Evolutionary conservation across 35 echinoderm and acorn worm genomes (phyloP).

Genomic region (Ophioderma brevispina): DNA sequence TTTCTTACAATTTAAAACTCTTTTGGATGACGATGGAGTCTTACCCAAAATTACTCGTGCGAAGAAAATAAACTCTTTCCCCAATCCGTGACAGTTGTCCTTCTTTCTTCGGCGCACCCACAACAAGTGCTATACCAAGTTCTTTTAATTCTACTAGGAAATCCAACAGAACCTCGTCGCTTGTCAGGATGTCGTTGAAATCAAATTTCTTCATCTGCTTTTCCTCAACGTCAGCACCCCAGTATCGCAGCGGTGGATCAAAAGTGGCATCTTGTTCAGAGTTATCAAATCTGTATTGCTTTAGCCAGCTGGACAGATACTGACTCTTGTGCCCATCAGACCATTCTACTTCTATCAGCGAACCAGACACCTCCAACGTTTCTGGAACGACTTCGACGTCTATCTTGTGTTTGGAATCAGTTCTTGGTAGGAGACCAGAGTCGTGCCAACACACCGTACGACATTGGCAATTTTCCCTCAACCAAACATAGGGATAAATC

Average conservation of each 20-base stretch:
- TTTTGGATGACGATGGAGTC: too few species aligned
- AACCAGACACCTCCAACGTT: background rate
- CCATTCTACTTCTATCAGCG: slow-evolving; percentile 20
- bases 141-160: slow-evolving; percentile 64
- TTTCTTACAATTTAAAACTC: too few species aligned
- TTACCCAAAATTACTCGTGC: slow-evolving; percentile 65
- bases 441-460: slow-evolving; percentile 56
- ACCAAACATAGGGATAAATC: slow-evolving; percentile 83
- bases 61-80: slow-evolving; percentile 50
- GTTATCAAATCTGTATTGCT: slow-evolving; percentile 50
- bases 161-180: slow-evolving; percentile 53
- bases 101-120: slow-evolving; percentile 13
- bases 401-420: background rate
- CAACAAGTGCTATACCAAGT: slow-evolving; percentile 46
- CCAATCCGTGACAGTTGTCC: slow-evolving; percentile 54
- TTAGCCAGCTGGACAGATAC: slow-evolving; percentile 41
- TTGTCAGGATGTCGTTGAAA: slow-evolving; percentile 51
- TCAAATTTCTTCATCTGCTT: slow-evolving; percentile 24
- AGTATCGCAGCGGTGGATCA: slow-evolving; percentile 48
- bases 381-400: background rate
- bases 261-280: slow-evolving; percentile 49
- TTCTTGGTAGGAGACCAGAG: background rate
- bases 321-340: slow-evolving; percentile 66
- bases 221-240: slow-evolving; percentile 33
- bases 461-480: slow-evolving; percentile 89